Percentiles rank a stretch among this genome's conserved stretches.
These are phyloP conservation scores for Littorina saxatilis DNA, from an alignment of 1,140 invertebrate genomes.

Conservation along the genomic window DNA sequence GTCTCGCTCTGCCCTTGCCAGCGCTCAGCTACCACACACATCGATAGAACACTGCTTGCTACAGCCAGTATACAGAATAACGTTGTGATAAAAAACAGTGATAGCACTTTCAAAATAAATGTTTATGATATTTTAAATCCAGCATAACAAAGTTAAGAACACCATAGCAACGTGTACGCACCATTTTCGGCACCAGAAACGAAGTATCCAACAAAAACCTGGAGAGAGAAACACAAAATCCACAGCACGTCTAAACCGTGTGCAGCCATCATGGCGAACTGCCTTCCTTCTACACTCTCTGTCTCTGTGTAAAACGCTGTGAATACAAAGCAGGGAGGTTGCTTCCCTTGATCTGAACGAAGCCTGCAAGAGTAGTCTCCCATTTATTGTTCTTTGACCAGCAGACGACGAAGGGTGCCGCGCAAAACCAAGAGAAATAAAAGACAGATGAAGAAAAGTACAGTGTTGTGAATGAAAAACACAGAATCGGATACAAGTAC, in stretches of 20 bases:
- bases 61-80: too few relatives aligned
- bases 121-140: not conserved
- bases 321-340: slow-evolving; percentile 1
- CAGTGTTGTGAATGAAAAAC: too few relatives aligned
- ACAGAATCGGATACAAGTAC: too few relatives aligned
- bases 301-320: not conserved
- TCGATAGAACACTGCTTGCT: not conserved
- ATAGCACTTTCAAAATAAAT: too few relatives aligned
- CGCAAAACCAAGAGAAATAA: too few relatives aligned
- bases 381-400: too few relatives aligned
- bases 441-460: too few relatives aligned
- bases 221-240: not conserved
- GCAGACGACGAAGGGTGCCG: too few relatives aligned
- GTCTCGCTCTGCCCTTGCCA: too few relatives aligned
- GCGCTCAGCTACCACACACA: not conserved
- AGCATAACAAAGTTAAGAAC: not conserved
- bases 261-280: slow-evolving; percentile 33
- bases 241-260: not conserved
- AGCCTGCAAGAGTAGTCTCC: not conserved
- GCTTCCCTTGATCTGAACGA: slow-evolving; percentile 15
- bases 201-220: not conserved
- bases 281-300: not conserved
- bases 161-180: not conserved
- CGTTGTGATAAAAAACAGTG: too few relatives aligned
- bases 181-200: not conserved